A percentile compares a stretch with the other conserved stretches of the same genome.
Evolutionary conservation across 2,113 vertebrate species (phyloP).

Genomic region (Pavo muticus): DNA sequence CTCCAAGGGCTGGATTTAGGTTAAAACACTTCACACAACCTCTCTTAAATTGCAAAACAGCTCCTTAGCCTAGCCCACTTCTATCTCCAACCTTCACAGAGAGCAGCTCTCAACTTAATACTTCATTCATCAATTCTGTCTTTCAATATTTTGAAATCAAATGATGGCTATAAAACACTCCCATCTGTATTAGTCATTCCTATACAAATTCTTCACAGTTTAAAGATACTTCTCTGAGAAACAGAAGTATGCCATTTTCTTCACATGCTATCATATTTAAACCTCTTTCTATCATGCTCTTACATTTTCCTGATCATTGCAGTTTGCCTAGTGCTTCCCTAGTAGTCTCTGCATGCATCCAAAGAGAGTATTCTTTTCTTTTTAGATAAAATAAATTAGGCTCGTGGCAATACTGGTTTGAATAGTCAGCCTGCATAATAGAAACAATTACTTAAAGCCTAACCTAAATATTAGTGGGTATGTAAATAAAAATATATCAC

Average conservation of each 20-base stretch:
- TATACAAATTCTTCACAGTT: background rate
- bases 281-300: background rate
- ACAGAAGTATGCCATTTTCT: background rate
- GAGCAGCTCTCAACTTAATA: background rate
- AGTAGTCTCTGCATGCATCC: background rate
- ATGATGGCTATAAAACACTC: background rate
- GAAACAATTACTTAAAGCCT: background rate
- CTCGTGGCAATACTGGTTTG: background rate
- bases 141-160: background rate
- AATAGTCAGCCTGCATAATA: background rate
- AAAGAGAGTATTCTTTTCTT: background rate
- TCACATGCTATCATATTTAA: background rate
- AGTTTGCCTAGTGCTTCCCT: background rate
- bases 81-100: background rate
- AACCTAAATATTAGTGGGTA: background rate
- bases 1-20: background rate
- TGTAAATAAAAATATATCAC: background rate
- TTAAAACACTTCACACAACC: background rate
- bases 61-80: background rate
- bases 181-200: background rate
- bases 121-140: background rate
- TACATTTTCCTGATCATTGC: background rate
- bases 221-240: background rate
- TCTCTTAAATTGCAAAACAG: background rate
- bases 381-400: background rate